phyloP scores from a whole-genome alignment of 30 jellyfish, hydroid and myxozoan genomes.

The Chrysaora quinquecirrha region DNA sequence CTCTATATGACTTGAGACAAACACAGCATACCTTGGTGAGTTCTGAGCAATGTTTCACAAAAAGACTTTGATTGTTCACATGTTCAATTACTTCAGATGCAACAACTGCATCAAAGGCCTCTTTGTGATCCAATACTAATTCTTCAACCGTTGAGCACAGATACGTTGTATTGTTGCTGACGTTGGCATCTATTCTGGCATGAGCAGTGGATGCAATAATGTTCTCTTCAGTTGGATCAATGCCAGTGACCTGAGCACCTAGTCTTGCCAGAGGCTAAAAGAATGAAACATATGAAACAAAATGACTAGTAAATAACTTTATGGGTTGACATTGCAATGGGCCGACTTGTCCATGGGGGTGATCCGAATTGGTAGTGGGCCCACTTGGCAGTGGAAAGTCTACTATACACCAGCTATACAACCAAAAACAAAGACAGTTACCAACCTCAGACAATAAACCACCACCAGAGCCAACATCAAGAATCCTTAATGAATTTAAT shows the following conservation, averaged over 20 bases:
- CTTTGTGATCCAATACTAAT: constrained; percentile 37
- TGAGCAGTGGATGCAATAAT: constrained; percentile 64
- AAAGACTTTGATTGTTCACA: constrained; percentile 65
- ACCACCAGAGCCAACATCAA: constrained; percentile 98
- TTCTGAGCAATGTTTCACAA: constrained; percentile 68
- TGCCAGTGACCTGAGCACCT: constrained; percentile 94
- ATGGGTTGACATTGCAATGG: too few species aligned
- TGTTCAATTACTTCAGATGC: constrained; percentile 99
- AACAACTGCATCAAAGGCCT: constrained; percentile 86
- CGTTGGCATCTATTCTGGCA: constrained; percentile 50
- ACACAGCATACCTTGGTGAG: constrained; percentile 78
- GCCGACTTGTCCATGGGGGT: too few species aligned
- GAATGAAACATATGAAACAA: too few species aligned
- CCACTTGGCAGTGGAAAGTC: too few species aligned
- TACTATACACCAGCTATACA: too few species aligned
- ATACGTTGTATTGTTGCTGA: constrained; percentile 54
- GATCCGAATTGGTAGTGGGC: too few species aligned
- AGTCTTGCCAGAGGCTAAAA: constrained; percentile 92
- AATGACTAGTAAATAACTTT: too few species aligned
- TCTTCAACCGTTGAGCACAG: constrained; percentile 81
- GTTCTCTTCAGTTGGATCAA: constrained; percentile 78
- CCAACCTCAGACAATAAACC: constrained; percentile 92
- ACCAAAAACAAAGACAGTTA: too few species aligned
- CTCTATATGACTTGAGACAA: too few species aligned
- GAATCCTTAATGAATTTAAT: constrained; percentile 53